phyloP scores from a whole-genome alignment of 2,797 vertebrate genomes.

The Diplodus puntazzo region DNA sequence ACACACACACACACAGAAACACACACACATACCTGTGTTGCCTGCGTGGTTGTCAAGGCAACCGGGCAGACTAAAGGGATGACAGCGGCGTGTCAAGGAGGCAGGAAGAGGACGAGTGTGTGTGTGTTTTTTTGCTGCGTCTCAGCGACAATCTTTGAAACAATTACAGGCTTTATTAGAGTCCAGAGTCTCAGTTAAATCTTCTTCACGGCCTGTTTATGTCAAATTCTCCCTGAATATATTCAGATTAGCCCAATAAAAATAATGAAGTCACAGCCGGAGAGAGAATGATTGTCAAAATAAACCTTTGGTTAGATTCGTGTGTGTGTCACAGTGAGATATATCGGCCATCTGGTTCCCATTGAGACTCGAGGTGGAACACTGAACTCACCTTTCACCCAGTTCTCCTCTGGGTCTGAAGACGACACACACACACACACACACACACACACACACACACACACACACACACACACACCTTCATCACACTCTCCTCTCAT shows the following conservation, averaged over 20 bases:
- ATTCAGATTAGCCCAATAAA: background rate
- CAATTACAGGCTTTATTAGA: background rate
- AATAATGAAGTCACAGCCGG: background rate
- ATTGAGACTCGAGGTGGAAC: constrained; percentile 31
- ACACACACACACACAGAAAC: constrained; percentile 1
- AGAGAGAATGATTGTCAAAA: too few species aligned
- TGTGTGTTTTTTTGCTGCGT: background rate
- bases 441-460: background rate
- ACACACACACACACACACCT: background rate
- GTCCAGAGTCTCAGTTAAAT: background rate
- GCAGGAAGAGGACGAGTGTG: background rate
- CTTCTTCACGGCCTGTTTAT: background rate
- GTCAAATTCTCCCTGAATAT: background rate
- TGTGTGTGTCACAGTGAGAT: background rate
- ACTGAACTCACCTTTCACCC: constrained; percentile 31
- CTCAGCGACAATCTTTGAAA: background rate
- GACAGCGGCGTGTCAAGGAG: constrained; percentile 1
- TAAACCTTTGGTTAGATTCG: background rate
- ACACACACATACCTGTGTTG: constrained; percentile 2
- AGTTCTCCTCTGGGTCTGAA: constrained; percentile 8
- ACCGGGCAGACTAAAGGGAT: constrained; percentile 2
- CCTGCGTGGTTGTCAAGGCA: constrained; percentile 29
- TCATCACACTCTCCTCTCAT: background rate
- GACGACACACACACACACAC: background rate
- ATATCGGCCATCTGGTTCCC: constrained; percentile 43